phyloP scores from a whole-genome alignment of 2,797 vertebrate species.

The Hypotaenidia philippensis region DNA sequence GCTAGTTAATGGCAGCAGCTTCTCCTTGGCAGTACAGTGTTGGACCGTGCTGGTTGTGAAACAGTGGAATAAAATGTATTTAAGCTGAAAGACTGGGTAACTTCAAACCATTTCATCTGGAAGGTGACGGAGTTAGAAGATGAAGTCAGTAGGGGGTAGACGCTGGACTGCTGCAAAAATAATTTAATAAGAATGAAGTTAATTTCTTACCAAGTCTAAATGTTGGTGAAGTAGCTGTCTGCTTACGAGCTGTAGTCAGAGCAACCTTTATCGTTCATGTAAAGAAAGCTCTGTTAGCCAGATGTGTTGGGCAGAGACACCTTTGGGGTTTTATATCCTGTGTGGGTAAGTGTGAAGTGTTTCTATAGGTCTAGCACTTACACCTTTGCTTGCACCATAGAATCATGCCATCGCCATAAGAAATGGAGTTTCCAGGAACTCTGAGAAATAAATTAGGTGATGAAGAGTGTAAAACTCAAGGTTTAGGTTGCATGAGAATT shows the following conservation, averaged over 20 bases:
- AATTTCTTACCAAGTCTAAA: neutral
- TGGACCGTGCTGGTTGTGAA: neutral
- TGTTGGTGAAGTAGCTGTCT: neutral
- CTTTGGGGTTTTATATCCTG: accelerated
- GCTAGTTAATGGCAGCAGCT: neutral
- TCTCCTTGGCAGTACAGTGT: accelerated
- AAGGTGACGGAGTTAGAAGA: neutral
- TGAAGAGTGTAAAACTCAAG: neutral
- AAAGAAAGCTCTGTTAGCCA: neutral
- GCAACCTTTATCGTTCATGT: neutral
- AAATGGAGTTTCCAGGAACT: neutral
- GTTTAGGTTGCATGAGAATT: neutral
- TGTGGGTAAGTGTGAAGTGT: accelerated
- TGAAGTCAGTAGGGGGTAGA: neutral
- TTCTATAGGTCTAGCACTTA: neutral
- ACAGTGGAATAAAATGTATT: neutral
- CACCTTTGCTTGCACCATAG: neutral
- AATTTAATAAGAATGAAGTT: neutral
- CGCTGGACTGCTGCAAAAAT: neutral
- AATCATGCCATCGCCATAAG: neutral
- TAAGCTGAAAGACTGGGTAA: neutral
- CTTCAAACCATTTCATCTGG: neutral
- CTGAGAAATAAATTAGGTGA: neutral
- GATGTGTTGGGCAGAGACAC: neutral
- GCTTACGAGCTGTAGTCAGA: neutral